Evolutionary conservation across 2,888 invertebrate genomes (phyloP), one percentile per base, ranked within the genome.

Genomic region (Euphydryas editha): DNA sequence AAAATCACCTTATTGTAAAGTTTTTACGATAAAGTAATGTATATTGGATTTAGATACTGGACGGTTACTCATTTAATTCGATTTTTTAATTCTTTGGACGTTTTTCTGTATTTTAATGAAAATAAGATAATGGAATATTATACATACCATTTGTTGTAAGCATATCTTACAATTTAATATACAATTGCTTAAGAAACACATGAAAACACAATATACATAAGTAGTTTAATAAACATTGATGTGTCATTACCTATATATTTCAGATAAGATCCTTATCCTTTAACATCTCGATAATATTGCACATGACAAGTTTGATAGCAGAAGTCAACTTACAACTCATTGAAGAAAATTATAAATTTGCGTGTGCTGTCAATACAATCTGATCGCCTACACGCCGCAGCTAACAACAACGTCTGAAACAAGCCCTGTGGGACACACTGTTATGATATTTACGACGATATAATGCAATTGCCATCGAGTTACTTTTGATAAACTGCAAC

Each of bases 1-100:
- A 82, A 87, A 87, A 88, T 85, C 86, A 83, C 81, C 85, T 85
- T 84, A 86, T 84, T 84, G 84, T 84, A 77, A 81, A 78, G 78
- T 82, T 84, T 82, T 84, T 81, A 80, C 76, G 77, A 79, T 75
- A 75, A 77, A 78, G 72, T 75, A 76, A 80, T 79, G 75, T 76
- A 78, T 78, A 78, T 76, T 78, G 76, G 75, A 76, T 70, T 75
- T 68, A 54, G 54, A 68, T 67, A 65, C 64, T 44, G 18, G 44
- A 55, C 70, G 67, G 72, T 73, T 74, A 69, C 68, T 73, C 72
- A 72, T 76, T 73, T 73, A 70, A 75, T 73, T 66, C 70, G 59
- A 69, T 67, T 68, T n/a, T 68, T 57, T 20, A 42, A 58, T 24
- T 46, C 49, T 59, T 67, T 63, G 65, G 62, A 72, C 49, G 36